Evolutionary conservation across 1,140 invertebrate genomes (phyloP).

Genomic region (Phenacoccus solenopsis): DNA sequence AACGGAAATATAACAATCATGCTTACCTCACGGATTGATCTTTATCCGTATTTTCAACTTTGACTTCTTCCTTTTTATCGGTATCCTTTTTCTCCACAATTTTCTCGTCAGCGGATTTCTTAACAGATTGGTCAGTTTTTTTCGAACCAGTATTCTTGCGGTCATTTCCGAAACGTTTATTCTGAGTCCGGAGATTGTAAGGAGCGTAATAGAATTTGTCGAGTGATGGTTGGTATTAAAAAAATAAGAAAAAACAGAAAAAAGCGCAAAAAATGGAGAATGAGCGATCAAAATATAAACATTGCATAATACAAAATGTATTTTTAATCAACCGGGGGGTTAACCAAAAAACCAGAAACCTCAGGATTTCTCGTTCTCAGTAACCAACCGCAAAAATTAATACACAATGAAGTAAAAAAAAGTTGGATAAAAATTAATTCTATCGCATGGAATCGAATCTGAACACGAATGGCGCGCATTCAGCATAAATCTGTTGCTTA

Average conservation of each 20-base stretch:
- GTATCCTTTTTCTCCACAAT: conserved; percentile 10
- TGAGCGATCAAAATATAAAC: not conserved
- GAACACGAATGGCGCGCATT: too few relatives aligned
- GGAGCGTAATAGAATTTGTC: not conserved
- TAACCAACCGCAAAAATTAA: not conserved
- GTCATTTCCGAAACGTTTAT: conserved; percentile 12
- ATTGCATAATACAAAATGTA: too few relatives aligned
- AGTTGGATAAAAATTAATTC: too few relatives aligned
- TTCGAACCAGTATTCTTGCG: conserved; percentile 4
- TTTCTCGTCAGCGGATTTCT: conserved; percentile 3
- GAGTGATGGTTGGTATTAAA: not conserved
- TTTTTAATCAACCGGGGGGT: not conserved
- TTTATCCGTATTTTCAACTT: conserved; percentile 3
- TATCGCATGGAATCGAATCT: too few relatives aligned
- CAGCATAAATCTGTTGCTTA: too few relatives aligned
- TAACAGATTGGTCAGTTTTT: conserved; percentile 2
- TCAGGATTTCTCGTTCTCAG: not conserved
- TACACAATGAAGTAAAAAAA: not conserved
- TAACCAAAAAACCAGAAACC: not conserved
- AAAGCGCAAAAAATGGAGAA: not conserved
- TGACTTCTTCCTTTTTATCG: conserved; percentile 6
- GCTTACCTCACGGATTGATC: conserved; percentile 10
- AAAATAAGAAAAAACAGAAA: not conserved
- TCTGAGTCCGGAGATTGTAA: not conserved
- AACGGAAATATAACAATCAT: not conserved